Percentiles rank a stretch among this genome's conserved stretches.
Conservation (phyloP, 2,888 invertebrate species). For the Dendrolimus houi region DNA sequence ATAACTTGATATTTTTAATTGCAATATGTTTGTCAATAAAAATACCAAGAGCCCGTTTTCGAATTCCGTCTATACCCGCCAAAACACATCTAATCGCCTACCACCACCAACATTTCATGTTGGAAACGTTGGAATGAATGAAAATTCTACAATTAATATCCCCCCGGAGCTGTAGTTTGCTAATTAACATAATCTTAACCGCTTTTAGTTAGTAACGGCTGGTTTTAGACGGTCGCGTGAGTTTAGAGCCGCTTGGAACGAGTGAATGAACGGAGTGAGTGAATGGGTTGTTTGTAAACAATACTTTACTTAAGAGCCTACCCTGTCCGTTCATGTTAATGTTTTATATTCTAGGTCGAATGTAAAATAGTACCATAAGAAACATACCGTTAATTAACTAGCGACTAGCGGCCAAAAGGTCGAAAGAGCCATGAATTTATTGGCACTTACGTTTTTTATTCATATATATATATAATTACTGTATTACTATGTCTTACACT, state of each 20-base stretch:
- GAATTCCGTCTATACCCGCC: not conserved
- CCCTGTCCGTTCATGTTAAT: too few relatives aligned
- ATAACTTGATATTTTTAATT: too few relatives aligned
- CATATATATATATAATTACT: too few relatives aligned
- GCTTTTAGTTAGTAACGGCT: constrained; percentile 25
- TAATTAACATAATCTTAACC: constrained; percentile 50
- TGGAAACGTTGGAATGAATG: not conserved
- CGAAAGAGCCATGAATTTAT: too few relatives aligned
- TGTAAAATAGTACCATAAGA: too few relatives aligned
- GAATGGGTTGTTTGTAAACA: not conserved
- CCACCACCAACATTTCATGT: not conserved
- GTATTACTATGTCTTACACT: too few relatives aligned
- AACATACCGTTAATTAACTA: too few relatives aligned
- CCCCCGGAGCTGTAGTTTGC: constrained; percentile 7
- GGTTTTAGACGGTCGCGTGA: not conserved
- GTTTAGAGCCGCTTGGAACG: not conserved
- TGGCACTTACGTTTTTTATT: too few relatives aligned
- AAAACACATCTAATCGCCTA: not conserved
- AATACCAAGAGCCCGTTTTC: too few relatives aligned
- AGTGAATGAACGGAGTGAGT: not conserved
- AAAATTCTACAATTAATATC: not conserved
- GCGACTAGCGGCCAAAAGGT: too few relatives aligned
- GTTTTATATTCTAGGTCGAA: too few relatives aligned
- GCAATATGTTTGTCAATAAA: too few relatives aligned
- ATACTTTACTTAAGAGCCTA: not conserved